phyloP scores from a whole-genome alignment of 2,797 vertebrate genomes.

The Sciurus vulgaris region DNA sequence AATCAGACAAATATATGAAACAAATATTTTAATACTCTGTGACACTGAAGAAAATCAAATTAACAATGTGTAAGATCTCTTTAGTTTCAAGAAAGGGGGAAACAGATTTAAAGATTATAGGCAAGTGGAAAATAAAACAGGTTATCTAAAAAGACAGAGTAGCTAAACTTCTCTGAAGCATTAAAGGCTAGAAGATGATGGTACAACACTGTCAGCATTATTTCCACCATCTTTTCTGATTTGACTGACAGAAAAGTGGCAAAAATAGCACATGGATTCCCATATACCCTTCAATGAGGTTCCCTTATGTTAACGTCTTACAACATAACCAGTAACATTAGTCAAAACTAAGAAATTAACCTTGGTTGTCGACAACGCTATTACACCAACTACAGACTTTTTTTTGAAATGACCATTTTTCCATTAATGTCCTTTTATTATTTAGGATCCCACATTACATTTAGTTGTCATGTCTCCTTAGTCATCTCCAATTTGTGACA shows the following conservation, averaged over 20 bases:
- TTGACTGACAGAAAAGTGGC: background rate
- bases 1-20: background rate
- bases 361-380: background rate
- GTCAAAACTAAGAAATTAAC: conserved; percentile 41
- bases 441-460: background rate
- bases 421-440: background rate
- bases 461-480: background rate
- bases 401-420: background rate
- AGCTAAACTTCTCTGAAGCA: background rate
- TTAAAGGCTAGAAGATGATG: background rate
- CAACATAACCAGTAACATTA: background rate
- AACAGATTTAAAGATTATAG: conserved; percentile 19
- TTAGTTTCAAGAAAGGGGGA: conserved; percentile 45
- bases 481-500: background rate
- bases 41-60: conserved; percentile 43
- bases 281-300: background rate
- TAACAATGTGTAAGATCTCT: background rate
- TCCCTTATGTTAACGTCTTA: background rate
- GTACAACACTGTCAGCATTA: background rate
- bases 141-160: conserved; percentile 10
- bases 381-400: background rate
- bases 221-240: background rate
- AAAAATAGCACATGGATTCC: background rate
- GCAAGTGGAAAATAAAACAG: background rate
- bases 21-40: background rate